Percentiles rank a stretch among this genome's conserved stretches.
Conservation (phyloP, 2,797 vertebrate genomes). For the Nothura maculosa region DNA sequence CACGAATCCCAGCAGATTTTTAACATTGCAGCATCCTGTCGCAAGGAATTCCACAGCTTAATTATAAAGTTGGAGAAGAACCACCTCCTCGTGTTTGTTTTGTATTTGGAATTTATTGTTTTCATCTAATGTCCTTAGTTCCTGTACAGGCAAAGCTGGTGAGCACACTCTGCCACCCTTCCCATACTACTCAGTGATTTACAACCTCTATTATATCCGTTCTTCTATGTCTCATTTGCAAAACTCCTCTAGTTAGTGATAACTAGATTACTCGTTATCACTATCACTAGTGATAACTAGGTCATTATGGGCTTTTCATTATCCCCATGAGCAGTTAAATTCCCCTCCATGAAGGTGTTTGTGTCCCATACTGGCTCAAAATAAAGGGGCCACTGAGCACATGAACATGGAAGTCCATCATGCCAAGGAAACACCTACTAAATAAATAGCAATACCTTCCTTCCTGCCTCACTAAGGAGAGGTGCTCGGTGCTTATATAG, state of each 20-base stretch:
- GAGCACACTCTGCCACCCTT: constrained; percentile 10
- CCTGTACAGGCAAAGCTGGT: neutral
- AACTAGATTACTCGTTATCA: too few species aligned
- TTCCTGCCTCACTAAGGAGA: neutral
- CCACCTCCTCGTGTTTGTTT: constrained; percentile 32
- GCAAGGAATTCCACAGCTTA: constrained; percentile 9
- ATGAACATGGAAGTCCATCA: neutral
- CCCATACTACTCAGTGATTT: neutral
- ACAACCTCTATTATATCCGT: neutral
- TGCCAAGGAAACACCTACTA: neutral
- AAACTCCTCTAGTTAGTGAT: neutral
- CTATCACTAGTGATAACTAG: too few species aligned
- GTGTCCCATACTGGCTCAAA: fast-evolving
- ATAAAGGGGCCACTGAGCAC: neutral
- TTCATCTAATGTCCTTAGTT: constrained; percentile 15
- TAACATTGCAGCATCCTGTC: constrained; percentile 15
- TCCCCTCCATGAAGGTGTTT: neutral
- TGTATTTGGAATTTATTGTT: constrained; percentile 1
- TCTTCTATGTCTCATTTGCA: neutral
- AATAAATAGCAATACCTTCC: neutral
- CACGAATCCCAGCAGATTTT: neutral
- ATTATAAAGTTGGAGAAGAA: constrained; percentile 20
- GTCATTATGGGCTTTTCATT: neutral
- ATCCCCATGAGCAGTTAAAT: neutral
- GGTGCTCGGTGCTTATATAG: neutral